Percentiles rank a stretch among this genome's conserved stretches.
Evolutionary conservation across 2,797 vertebrate species (phyloP).

Genomic region (Naso thynnoides): DNA sequence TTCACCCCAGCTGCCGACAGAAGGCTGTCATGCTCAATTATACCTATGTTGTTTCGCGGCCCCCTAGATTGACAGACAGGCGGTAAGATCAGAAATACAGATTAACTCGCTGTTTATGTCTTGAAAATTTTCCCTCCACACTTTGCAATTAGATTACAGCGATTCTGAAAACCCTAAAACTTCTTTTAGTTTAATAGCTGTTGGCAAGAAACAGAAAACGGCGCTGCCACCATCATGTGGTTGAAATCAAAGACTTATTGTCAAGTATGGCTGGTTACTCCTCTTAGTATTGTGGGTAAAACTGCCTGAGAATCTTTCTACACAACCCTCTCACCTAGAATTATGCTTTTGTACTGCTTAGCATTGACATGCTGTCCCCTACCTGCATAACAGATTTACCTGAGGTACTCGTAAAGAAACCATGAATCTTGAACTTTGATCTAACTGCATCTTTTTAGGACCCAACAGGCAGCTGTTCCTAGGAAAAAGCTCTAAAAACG

Average conservation of each 20-base stretch:
- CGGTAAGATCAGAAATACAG: slow-evolving; percentile 73
- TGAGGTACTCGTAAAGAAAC: too few species aligned
- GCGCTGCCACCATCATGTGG: background rate
- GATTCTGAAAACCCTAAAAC: slow-evolving; percentile 11
- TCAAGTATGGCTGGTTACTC: background rate
- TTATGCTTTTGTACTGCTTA: too few species aligned
- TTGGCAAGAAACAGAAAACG: slow-evolving; percentile 13
- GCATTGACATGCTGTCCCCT: too few species aligned
- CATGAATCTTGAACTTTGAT: too few species aligned
- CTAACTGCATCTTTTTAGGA: background rate
- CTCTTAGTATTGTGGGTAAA: background rate
- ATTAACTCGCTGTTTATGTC: slow-evolving; percentile 62
- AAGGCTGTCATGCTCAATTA: slow-evolving; percentile 75
- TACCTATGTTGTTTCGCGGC: slow-evolving; percentile 67
- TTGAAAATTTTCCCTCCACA: slow-evolving; percentile 53
- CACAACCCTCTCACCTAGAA: background rate
- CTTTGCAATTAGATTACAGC: slow-evolving; percentile 68
- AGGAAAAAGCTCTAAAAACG: background rate
- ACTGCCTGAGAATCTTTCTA: background rate
- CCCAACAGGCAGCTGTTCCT: background rate
- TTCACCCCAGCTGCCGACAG: slow-evolving; percentile 72
- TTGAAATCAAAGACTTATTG: slow-evolving; percentile 8
- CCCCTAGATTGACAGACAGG: slow-evolving; percentile 73
- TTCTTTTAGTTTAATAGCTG: slow-evolving; percentile 18
- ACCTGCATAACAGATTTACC: too few species aligned